phyloP scores from a whole-genome alignment of 2,797 vertebrate genomes.

The Petrocephalus schoutedeni region DNA sequence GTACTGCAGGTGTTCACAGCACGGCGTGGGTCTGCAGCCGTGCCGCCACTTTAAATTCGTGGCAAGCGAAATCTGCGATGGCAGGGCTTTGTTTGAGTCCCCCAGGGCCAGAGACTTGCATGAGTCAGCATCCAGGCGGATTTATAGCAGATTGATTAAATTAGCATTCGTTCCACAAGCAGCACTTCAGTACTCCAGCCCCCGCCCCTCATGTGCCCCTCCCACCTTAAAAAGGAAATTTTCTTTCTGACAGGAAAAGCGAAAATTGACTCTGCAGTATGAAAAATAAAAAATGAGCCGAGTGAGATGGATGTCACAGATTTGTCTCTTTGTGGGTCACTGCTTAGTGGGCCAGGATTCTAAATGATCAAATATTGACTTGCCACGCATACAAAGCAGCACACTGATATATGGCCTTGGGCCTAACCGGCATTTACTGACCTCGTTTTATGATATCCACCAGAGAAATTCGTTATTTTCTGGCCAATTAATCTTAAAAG shows the following conservation, averaged over 20 bases:
- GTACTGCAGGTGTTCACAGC: constrained; percentile 21
- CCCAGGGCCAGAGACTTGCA: constrained; percentile 67
- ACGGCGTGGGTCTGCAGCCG: constrained; percentile 7
- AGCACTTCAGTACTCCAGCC: constrained; percentile 46
- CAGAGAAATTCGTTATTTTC: constrained; percentile 48
- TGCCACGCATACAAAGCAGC: constrained; percentile 12
- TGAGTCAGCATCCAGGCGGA: constrained; percentile 80
- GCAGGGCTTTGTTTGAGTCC: constrained; percentile 58
- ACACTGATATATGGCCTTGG: constrained; percentile 32
- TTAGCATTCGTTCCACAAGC: constrained; percentile 83
- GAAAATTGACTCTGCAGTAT: constrained; percentile 45
- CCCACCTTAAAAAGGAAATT: constrained; percentile 64
- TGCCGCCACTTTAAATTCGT: neutral
- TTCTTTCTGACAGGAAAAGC: constrained; percentile 47
- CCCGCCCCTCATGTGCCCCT: constrained; percentile 10
- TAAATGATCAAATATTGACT: constrained; percentile 50
- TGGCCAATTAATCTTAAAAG: constrained; percentile 44
- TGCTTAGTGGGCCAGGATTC: constrained; percentile 34
- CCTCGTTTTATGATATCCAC: constrained; percentile 40
- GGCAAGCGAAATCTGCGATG: constrained; percentile 42
- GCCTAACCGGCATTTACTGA: constrained; percentile 28
- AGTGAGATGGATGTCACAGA: constrained; percentile 35
- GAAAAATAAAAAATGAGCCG: constrained; percentile 36
- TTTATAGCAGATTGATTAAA: constrained; percentile 87
- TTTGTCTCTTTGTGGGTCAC: constrained; percentile 43